Percentiles rank a stretch among this genome's conserved stretches.
phyloP scores from a whole-genome alignment of 1,140 invertebrate genomes.

The Lanistes nyassanus region DNA sequence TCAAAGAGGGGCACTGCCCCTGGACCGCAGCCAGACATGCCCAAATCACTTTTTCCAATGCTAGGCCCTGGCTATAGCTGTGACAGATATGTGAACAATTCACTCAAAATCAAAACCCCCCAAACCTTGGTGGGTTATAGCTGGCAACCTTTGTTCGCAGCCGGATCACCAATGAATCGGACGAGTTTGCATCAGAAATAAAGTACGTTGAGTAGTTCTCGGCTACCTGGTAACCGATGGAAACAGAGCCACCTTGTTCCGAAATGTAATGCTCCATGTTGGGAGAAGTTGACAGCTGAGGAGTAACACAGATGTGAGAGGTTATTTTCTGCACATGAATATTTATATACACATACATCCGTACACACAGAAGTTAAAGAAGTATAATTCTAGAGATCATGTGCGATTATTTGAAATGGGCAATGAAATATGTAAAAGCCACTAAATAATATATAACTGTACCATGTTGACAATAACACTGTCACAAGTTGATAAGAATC shows the following conservation, averaged over 20 bases:
- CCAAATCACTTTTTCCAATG: no score
- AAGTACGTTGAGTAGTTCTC: background rate
- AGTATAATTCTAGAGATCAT: no score
- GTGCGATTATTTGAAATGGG: background rate
- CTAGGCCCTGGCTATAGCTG: no score
- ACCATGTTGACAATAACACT: no score
- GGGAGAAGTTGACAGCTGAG: constrained; percentile 6
- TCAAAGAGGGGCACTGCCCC: no score
- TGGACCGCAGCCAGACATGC: no score
- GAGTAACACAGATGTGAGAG: background rate
- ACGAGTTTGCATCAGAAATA: no score
- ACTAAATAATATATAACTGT: background rate
- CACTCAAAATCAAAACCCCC: no score
- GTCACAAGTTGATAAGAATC: no score
- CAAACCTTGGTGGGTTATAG: constrained; percentile 6
- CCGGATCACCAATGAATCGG: background rate
- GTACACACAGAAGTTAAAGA: no score
- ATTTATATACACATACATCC: constrained; percentile 2
- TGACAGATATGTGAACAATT: no score
- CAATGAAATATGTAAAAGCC: background rate
- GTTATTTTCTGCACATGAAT: background rate
- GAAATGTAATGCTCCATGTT: background rate
- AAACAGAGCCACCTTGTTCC: background rate
- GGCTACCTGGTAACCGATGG: background rate
- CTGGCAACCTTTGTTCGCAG: constrained; percentile 7